Base-by-base conservation (phyloP, 2,113 vertebrate species). In the Takifugu flavidus region DNA sequence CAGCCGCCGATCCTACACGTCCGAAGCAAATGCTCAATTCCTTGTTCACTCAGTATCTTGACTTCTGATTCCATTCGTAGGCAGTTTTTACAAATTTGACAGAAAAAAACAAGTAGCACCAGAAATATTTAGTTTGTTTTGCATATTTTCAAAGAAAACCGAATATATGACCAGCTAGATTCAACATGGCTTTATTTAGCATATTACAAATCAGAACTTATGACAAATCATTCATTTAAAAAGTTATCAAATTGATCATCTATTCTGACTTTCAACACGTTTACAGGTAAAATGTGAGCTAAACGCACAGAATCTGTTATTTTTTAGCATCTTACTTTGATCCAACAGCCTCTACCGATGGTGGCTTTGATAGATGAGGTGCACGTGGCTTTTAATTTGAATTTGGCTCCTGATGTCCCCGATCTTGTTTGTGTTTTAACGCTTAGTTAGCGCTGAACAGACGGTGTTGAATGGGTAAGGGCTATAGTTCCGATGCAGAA, bases 401-500 rank as follows among this genome's bases (percentile, higher is more conserved):
- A 67, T 1, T 1, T 3, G 65, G n/a, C 25, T 43, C 25, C 34
- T 42, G 34, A 31, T 49, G 0, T 53, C 51, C 13, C 50, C 13
- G 2, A 4, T 67, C 39, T 55, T 47, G 25, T 27, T 63, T 71
- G 8, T 25, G 20, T 74, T 65, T 49, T 49, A 8, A 61, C 28
- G 15, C 34, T 25, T 39, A 39, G 53, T 62, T 12, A 39, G 34
- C 34, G 34, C 7, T 11, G 51, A 62, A 55, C 60, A 46, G 56
- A 67, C n/a, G 53, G 25, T 67, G 57, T 61, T 25, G 15, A 25
- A 28, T 47, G 58, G 70, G 49, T 81, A 89, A 89, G 88, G 90
- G 87, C 88, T 91, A 72, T 46, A 62, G 31, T 62, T 70, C 55
- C 34, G 63, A 53, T 4, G 54, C 50, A 57, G 53, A 49, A 28